Base-by-base conservation (phyloP, 2,888 invertebrate species). In the Sericinus montela region DNA sequence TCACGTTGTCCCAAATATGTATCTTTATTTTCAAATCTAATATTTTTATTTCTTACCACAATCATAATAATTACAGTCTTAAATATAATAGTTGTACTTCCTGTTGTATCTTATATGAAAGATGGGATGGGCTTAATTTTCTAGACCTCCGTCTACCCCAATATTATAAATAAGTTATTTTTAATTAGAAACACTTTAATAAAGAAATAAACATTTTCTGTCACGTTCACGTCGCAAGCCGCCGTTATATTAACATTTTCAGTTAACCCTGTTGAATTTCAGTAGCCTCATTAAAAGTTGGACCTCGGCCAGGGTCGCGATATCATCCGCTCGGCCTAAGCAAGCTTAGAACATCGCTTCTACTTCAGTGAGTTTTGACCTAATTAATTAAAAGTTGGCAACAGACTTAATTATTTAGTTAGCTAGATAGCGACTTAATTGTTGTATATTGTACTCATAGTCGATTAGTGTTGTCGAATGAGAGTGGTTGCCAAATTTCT, bases 261-360 rank as follows among this genome's bases (percentile, higher is more conserved):
- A 70, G 71, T 73, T 70, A 70, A 75, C 74, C 77, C 70, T 74
- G 43, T 44, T 48, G 48, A 48, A 43, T 48, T 74, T 70, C 67
- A 69, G 69, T 69, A 55, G 67, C 68, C 69, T 79, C 77, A 77
- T 79, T 80, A 75, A 77, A 77, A 77, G 63, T 77, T 80, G 80
- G 80, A 70, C 48, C 34, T 32, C 40, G 54, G 64, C 78, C 80
- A 79, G 48, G 11, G 59, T 51, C 53, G 56, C 55, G 60, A 59
- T 59, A 59, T 62, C 60, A 57, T 45, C 50, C 55, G 59, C 60
- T 65, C 58, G 57, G 59, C 39, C 39, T 51, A 42, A 23, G 38
- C 42, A 34, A 40, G 42, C 43, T 51, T 51, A 39, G 46, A 47
- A 36, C 43, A 43, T 40, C 41, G 39, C 44, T 39, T 32, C 35